Base-by-base conservation (phyloP, 1,140 invertebrate species). In the Hylaeus anthracinus region DNA sequence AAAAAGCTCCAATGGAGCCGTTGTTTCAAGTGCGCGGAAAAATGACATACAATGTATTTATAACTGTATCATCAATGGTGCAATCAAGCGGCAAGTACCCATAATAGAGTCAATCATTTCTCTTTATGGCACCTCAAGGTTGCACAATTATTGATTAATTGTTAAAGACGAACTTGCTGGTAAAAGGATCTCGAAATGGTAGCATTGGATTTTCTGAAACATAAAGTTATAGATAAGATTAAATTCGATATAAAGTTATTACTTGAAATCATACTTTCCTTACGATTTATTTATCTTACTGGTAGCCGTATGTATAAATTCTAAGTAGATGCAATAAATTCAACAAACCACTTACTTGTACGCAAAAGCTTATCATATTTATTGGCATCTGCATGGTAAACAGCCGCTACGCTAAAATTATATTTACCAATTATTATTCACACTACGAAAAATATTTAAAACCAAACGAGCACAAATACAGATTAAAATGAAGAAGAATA, bases 51-150 rank as follows among this genome's bases (percentile, higher is more conserved):
- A 67, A 75, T 58, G 39, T 81, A 81, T 81, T 75, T 75, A 69
- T 81, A 81, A 75, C 72, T 61, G 55, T 60, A 60, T 10, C 55
- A 26, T 61, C 72, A 15, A 55, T 53, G 71, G 51, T 61, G 70
- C n/a, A 72, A 60, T 71, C 51, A 41, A 64, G 61, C 39, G 82
- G 72, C 60, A 80, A 71, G 65, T 64, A 70, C 26, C 73, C 66
- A 71, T 75, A 63, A 73, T 66, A 72, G 45, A 67, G 60, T 39
- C 41, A 73, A 82, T 74, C 69, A 15, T 84, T 78, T 81, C 74
- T 84, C 55, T 77, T 72, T 67, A 82, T 71, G 53, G 69, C 69
- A 65, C 60, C 78, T 51, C 74, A 82, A 78, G 74, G 65, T 63
- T 73, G 69, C 64, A 55, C 66, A 43, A 76, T 61, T 64, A 84